Percentiles rank a stretch among this genome's conserved stretches.
phyloP scores from a whole-genome alignment of 2,113 vertebrate genomes.

The Anas platyrhynchos region DNA sequence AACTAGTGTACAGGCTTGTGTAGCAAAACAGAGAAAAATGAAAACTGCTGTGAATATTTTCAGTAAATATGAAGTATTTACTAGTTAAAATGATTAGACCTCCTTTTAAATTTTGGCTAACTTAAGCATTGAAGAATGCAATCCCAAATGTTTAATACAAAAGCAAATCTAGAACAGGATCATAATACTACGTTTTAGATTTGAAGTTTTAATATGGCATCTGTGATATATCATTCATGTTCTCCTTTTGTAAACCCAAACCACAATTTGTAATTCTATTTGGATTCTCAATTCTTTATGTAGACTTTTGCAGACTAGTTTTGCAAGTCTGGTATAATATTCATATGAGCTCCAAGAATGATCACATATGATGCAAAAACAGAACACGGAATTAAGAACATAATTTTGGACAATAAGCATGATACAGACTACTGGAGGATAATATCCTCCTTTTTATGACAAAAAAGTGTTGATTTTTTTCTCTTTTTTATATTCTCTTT shows the following conservation, averaged over 20 bases:
- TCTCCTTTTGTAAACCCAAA: background rate
- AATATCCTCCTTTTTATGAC: background rate
- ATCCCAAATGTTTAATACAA: background rate
- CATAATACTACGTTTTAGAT: background rate
- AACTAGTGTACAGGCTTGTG: background rate
- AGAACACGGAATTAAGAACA: background rate
- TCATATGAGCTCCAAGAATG: background rate
- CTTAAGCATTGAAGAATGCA: background rate
- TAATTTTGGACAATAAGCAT: background rate
- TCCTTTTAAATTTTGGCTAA: background rate
- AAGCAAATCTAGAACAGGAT: background rate
- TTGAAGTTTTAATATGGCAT: background rate
- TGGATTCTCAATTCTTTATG: background rate
- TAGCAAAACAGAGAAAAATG: background rate
- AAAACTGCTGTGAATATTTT: background rate
- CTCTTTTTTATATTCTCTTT: background rate
- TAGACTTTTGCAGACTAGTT: background rate
- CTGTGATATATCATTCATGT: background rate
- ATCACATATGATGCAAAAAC: background rate
- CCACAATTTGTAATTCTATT: background rate
- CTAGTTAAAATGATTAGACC: background rate
- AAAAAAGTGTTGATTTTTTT: background rate
- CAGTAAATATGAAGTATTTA: background rate
- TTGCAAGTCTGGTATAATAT: background rate
- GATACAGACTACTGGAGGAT: background rate